phyloP scores from a whole-genome alignment of 2,113 vertebrate species.

The Phycodurus eques region DNA sequence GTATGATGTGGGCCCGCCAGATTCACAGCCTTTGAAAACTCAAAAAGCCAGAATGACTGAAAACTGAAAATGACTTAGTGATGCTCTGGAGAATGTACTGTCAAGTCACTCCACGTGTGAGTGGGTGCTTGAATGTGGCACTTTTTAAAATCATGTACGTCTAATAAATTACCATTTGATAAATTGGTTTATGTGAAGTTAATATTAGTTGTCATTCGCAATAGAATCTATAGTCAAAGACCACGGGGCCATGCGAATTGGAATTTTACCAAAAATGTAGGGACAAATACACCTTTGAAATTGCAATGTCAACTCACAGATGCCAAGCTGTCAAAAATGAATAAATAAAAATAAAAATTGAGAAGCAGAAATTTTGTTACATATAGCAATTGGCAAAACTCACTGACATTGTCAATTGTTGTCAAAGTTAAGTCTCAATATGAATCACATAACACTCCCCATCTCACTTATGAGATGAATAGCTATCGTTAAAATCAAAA shows the following conservation, averaged over 20 bases:
- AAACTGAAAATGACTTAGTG: slow-evolving; percentile 36
- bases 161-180: slow-evolving; percentile 37
- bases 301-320: not conserved
- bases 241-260: not conserved
- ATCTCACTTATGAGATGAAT: too few relatives aligned
- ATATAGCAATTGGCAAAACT: too few relatives aligned
- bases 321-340: too few relatives aligned
- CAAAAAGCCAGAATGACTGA: slow-evolving; percentile 45
- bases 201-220: slow-evolving; percentile 19
- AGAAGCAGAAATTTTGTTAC: too few relatives aligned
- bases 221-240: not conserved
- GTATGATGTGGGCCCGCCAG: slow-evolving; percentile 38
- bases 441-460: too few relatives aligned
- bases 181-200: slow-evolving; percentile 20
- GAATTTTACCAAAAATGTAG: not conserved
- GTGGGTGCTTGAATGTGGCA: slow-evolving; percentile 10
- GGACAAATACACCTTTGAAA: not conserved
- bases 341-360: not conserved
- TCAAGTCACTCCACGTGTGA: slow-evolving; percentile 5
- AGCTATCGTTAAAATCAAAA: too few relatives aligned
- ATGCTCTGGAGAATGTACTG: slow-evolving; percentile 31
- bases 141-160: slow-evolving; percentile 25
- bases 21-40: slow-evolving; percentile 48
- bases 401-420: too few relatives aligned
- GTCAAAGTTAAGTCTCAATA: too few relatives aligned